phyloP scores from a whole-genome alignment of 2,113 vertebrate species.

The Plotosus lineatus region DNA sequence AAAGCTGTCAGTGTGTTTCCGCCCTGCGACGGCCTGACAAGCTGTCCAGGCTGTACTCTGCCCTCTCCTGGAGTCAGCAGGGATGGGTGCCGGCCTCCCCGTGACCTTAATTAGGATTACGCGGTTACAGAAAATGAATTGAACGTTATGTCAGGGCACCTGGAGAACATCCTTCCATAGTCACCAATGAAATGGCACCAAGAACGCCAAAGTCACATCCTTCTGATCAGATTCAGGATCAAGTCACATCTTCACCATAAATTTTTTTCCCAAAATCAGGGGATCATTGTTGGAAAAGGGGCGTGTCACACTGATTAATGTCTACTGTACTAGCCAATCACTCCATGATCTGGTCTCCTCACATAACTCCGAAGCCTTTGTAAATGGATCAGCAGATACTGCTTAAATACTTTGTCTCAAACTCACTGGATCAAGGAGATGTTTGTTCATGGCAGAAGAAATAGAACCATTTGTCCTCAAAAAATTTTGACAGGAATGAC shows the following conservation, averaged over 20 bases:
- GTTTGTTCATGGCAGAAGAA: not conserved
- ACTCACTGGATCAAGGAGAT: slow-evolving; percentile 8
- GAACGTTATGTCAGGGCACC: too few species aligned
- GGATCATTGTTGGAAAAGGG: not conserved
- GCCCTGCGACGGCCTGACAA: too few species aligned
- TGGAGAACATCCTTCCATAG: not conserved
- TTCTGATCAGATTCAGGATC: not conserved
- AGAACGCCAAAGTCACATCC: not conserved
- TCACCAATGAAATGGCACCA: slow-evolving; percentile 1
- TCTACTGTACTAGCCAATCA: not conserved
- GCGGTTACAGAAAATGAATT: too few species aligned
- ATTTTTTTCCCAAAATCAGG: not conserved
- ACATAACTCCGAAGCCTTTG: slow-evolving; percentile 9
- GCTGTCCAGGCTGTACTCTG: too few species aligned
- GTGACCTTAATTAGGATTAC: too few species aligned
- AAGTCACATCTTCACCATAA: not conserved
- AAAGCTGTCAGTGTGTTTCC: too few species aligned
- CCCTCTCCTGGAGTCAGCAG: too few species aligned
- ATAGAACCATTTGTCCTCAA: not conserved
- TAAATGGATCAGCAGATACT: slow-evolving; percentile 8
- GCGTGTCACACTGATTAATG: not conserved
- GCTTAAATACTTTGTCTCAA: not conserved
- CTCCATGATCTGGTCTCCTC: not conserved
- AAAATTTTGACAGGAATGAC: not conserved
- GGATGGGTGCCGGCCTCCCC: too few species aligned